Evolutionary conservation across 1,140 invertebrate genomes (phyloP).

Genomic region (Drosophila athabasca): DNA sequence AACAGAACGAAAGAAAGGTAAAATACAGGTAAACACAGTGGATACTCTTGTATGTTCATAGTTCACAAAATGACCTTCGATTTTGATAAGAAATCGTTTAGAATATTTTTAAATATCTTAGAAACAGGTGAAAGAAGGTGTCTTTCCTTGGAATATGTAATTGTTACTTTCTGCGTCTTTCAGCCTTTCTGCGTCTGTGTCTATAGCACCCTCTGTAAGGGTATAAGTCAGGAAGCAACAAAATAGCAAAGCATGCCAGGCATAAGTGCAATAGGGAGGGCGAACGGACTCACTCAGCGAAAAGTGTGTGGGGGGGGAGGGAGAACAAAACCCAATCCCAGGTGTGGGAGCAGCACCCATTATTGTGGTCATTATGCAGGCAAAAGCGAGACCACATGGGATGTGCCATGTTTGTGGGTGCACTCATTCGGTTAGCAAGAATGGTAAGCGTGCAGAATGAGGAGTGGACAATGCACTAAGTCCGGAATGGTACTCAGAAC

Average conservation of each 20-base stretch:
- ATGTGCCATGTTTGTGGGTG: not conserved
- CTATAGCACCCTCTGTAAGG: too few relatives aligned
- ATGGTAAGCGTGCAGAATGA: not conserved
- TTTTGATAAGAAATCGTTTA: too few relatives aligned
- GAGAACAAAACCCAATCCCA: too few relatives aligned
- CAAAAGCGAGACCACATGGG: not conserved
- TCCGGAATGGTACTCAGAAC: not conserved
- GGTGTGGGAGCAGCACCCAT: conserved; percentile 16
- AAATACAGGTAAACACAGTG: too few relatives aligned
- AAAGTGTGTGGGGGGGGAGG: too few relatives aligned
- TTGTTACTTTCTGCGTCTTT: too few relatives aligned
- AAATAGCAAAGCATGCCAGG: not conserved
- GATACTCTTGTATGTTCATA: not conserved
- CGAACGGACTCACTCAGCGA: not conserved
- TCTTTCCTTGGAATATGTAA: too few relatives aligned
- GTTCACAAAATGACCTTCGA: too few relatives aligned
- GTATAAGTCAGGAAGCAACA: not conserved
- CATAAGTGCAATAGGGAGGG: conserved; percentile 21
- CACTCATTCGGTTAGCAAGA: conserved; percentile 26
- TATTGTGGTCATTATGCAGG: conserved; percentile 49
- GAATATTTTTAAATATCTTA: too few relatives aligned
- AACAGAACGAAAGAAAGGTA: not conserved
- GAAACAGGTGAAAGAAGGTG: too few relatives aligned
- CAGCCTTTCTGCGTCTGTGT: too few relatives aligned
- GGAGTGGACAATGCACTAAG: conserved; percentile 11